Evolutionary conservation across 1,140 invertebrate species (phyloP).

Genomic region (Nephotettix cincticeps): DNA sequence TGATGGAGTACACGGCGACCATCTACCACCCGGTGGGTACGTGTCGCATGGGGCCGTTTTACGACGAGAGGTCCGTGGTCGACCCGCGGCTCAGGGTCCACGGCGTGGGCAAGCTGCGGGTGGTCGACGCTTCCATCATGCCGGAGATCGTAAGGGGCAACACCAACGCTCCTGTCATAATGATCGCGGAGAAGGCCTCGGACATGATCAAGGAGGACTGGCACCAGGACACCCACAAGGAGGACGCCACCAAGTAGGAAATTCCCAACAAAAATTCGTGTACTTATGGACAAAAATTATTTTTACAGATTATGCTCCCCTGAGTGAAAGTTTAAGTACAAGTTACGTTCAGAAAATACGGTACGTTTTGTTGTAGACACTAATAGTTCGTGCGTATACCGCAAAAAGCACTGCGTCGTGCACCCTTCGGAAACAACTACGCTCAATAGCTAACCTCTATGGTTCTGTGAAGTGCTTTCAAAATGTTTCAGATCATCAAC

Average conservation of each 20-base stretch:
- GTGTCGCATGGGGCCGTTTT: conserved; percentile 51
- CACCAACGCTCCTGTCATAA: conserved; percentile 56
- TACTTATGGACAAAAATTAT: too few relatives aligned
- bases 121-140: conserved; percentile 52
- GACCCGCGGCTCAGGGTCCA: conserved; percentile 50
- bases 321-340: too few relatives aligned
- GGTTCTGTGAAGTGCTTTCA: too few relatives aligned
- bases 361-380: too few relatives aligned
- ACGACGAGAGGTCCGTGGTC: conserved; percentile 51
- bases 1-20: conserved; percentile 78
- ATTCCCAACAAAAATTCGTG: too few relatives aligned
- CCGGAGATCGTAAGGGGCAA: conserved; percentile 55
- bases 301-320: too few relatives aligned
- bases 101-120: conserved; percentile 46
- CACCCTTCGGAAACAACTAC: too few relatives aligned
- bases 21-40: conserved; percentile 78
- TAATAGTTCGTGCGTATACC: too few relatives aligned
- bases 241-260: neutral
- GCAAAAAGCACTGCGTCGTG: too few relatives aligned
- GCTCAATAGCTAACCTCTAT: too few relatives aligned
- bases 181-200: conserved; percentile 58
- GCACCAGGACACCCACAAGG: conserved; percentile 23
- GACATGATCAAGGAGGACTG: conserved; percentile 51
- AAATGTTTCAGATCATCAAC: too few relatives aligned
- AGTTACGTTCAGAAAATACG: too few relatives aligned